These are phyloP conservation scores for Aphelinus atriplicis DNA, from an alignment of 1,140 invertebrate species.

Conservation along the genomic window DNA sequence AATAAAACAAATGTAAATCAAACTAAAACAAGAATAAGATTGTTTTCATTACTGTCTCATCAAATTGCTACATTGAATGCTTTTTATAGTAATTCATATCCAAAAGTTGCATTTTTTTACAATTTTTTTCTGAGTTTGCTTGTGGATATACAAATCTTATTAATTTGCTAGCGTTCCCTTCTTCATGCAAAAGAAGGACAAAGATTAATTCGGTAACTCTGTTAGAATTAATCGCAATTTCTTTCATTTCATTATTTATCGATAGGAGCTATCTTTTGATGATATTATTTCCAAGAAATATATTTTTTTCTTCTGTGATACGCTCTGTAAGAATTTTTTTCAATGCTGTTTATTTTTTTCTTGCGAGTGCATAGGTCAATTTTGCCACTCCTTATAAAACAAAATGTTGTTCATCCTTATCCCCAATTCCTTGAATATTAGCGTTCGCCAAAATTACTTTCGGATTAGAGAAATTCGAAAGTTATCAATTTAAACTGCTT, in stretches of 20 bases:
- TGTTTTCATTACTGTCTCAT: constrained; percentile 62
- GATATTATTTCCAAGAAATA: constrained; percentile 20
- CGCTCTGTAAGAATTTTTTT: constrained; percentile 16
- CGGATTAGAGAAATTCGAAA: constrained; percentile 17
- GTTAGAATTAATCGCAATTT: constrained; percentile 14
- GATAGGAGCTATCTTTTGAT: background rate
- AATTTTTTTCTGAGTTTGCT: constrained; percentile 38
- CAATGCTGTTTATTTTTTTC: constrained; percentile 34
- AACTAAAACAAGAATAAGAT: constrained; percentile 63
- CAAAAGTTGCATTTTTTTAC: constrained; percentile 40
- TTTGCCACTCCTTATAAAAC: constrained; percentile 27
- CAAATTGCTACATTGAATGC: constrained; percentile 40
- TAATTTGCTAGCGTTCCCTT: constrained; percentile 33
- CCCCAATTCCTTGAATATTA: constrained; percentile 27
- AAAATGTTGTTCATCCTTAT: constrained; percentile 19
- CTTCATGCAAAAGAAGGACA: constrained; percentile 27
- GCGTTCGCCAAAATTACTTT: constrained; percentile 25
- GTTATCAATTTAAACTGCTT: constrained; percentile 54
- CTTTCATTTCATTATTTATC: constrained; percentile 17
- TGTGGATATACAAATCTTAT: constrained; percentile 26
- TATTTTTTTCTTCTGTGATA: constrained; percentile 28
- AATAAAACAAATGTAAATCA: constrained; percentile 68
- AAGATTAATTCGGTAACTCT: constrained; percentile 34
- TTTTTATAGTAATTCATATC: constrained; percentile 40
- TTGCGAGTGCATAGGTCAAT: constrained; percentile 39